Percentiles rank a stretch among this genome's conserved stretches.
Evolutionary conservation across 2,888 invertebrate genomes (phyloP).

Genomic region (Agrochola circellaris): DNA sequence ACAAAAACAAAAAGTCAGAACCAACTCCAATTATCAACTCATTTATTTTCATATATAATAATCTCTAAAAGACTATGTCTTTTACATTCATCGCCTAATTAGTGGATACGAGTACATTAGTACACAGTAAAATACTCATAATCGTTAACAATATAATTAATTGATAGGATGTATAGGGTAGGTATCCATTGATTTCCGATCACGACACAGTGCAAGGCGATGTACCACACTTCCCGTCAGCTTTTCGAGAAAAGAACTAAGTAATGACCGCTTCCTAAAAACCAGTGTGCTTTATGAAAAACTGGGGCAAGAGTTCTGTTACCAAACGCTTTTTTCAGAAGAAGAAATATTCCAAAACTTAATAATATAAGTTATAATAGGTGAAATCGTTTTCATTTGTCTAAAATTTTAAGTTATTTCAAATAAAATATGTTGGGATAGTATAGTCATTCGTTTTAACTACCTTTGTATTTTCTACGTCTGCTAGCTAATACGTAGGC

Average conservation of each 20-base stretch:
- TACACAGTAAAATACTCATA: constrained; percentile 48
- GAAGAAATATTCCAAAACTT: neutral
- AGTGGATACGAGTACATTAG: constrained; percentile 74
- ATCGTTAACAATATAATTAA: constrained; percentile 47
- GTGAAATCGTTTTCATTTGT: neutral
- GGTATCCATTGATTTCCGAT: constrained; percentile 26
- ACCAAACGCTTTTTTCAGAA: neutral
- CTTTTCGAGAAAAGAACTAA: neutral
- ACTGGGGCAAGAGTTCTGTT: neutral
- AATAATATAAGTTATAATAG: no score
- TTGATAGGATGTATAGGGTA: constrained; percentile 28
- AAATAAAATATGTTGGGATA: neutral
- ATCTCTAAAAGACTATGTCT: constrained; percentile 84
- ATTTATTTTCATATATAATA: constrained; percentile 77
- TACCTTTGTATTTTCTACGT: neutral
- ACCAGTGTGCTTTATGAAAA: neutral
- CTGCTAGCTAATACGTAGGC: neutral
- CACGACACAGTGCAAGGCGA: constrained; percentile 2
- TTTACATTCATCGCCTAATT: constrained; percentile 72
- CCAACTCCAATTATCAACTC: constrained; percentile 64
- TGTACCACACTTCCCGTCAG: neutral
- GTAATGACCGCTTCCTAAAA: neutral
- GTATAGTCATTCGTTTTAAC: neutral
- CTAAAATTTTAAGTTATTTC: neutral
- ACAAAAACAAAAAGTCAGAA: constrained; percentile 32